Percentiles rank a stretch among this genome's conserved stretches.
Conservation (phyloP, 2,113 vertebrate genomes). For the Chionomys nivalis region DNA sequence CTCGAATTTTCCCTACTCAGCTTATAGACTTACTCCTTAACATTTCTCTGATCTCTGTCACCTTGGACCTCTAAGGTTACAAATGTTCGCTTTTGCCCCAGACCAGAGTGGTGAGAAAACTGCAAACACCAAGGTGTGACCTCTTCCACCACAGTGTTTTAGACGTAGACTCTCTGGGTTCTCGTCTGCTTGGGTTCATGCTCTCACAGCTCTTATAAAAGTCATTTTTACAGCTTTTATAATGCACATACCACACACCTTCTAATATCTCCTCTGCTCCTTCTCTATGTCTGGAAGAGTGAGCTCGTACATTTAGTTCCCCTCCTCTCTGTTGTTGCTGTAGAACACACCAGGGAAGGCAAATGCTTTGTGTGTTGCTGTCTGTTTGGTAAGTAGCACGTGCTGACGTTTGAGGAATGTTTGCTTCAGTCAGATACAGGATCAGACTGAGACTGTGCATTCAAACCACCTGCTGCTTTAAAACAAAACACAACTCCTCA, state of each 20-base stretch:
- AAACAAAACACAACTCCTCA: neutral
- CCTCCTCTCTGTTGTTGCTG: neutral
- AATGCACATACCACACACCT: neutral
- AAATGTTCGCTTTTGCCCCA: neutral
- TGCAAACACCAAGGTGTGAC: neutral
- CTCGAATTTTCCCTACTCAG: neutral
- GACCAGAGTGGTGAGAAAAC: fast-evolving
- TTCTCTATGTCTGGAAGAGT: neutral
- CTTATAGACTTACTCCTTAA: neutral
- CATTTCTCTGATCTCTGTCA: neutral
- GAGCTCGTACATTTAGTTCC: neutral
- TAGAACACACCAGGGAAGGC: neutral
- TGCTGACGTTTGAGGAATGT: neutral
- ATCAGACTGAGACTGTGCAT: neutral
- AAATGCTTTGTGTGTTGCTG: neutral
- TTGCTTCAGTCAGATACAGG: constrained; percentile 26
- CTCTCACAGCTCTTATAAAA: neutral
- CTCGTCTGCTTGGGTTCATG: neutral
- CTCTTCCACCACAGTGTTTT: neutral
- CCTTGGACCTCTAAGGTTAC: neutral
- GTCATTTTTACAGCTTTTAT: neutral
- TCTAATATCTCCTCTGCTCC: neutral
- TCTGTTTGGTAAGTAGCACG: neutral
- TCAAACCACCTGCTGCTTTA: constrained; percentile 31
- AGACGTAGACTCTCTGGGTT: neutral